Conservation (phyloP, 23 tunicate species). For the Halocynthia aurantium region DNA sequence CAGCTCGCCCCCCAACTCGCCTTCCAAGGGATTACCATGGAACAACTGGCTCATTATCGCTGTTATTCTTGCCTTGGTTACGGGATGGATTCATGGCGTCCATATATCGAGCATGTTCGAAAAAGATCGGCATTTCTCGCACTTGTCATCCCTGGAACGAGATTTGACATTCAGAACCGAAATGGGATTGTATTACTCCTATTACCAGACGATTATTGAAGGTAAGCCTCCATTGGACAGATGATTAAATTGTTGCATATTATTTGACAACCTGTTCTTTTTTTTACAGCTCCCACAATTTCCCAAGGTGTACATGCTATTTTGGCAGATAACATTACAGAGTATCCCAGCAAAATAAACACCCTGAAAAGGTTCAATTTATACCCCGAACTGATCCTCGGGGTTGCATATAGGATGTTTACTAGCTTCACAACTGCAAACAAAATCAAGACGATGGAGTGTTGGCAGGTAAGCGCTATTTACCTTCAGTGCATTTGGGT, state of each 20-base stretch:
- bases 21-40: constrained; percentile 4
- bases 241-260: background rate
- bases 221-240: constrained; percentile 27
- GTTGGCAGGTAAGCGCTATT: constrained; percentile 59
- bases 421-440: constrained; percentile 70
- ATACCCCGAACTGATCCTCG: constrained; percentile 88
- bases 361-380: constrained; percentile 94
- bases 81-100: constrained; percentile 85
- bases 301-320: constrained; percentile 64
- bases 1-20: too few relatives aligned
- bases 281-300: constrained; percentile 62
- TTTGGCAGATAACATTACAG: constrained; percentile 82
- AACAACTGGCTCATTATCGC: constrained; percentile 81
- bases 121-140: constrained; percentile 98
- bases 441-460: constrained; percentile 71
- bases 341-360: constrained; percentile 91
- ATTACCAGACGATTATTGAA: constrained; percentile 86
- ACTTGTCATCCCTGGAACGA: constrained; percentile 90
- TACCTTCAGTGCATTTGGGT: too few relatives aligned
- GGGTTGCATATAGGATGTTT: constrained; percentile 58
- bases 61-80: constrained; percentile 60
- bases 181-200: constrained; percentile 99
- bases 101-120: constrained; percentile 98
- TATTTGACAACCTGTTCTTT: background rate
- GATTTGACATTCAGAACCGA: constrained; percentile 97